Percentiles rank a stretch among this genome's conserved stretches.
Evolutionary conservation across 2,113 vertebrate genomes (phyloP).

Genomic region (Henicopernis longicauda): DNA sequence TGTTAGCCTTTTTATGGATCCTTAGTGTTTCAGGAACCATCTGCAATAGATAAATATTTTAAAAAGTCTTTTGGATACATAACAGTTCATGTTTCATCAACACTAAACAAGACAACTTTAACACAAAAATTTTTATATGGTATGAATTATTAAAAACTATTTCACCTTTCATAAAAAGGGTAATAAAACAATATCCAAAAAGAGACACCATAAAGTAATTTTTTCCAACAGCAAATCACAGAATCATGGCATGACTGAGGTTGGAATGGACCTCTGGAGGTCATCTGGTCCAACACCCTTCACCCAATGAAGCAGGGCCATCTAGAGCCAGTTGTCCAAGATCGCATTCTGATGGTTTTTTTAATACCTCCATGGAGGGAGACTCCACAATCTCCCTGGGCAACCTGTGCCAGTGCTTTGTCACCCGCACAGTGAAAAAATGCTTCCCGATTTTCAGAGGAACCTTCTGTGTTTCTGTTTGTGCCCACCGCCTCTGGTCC

Average conservation of each 20-base stretch:
- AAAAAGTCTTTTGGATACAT: background rate
- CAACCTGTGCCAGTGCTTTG: background rate
- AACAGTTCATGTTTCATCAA: background rate
- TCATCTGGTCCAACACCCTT: background rate
- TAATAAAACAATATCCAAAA: background rate
- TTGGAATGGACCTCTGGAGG: background rate
- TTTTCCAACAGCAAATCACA: background rate
- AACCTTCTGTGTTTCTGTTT: background rate
- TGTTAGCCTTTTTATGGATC: background rate
- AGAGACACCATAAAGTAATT: background rate
- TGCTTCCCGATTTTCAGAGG: background rate
- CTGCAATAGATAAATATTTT: background rate
- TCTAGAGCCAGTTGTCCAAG: background rate
- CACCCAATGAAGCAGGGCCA: background rate
- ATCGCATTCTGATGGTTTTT: fast-evolving
- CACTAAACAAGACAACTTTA: background rate
- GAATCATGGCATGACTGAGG: background rate
- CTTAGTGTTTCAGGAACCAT: background rate
- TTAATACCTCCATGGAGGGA: background rate
- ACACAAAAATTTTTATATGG: background rate
- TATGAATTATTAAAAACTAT: background rate
- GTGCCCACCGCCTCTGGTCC: background rate
- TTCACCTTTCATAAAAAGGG: background rate
- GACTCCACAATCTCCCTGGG: background rate
- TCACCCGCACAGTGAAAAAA: background rate